A percentile compares a stretch with the other conserved stretches of the same genome.
Conservation (phyloP, 1,140 invertebrate species). For the Reticulitermes speratus region DNA sequence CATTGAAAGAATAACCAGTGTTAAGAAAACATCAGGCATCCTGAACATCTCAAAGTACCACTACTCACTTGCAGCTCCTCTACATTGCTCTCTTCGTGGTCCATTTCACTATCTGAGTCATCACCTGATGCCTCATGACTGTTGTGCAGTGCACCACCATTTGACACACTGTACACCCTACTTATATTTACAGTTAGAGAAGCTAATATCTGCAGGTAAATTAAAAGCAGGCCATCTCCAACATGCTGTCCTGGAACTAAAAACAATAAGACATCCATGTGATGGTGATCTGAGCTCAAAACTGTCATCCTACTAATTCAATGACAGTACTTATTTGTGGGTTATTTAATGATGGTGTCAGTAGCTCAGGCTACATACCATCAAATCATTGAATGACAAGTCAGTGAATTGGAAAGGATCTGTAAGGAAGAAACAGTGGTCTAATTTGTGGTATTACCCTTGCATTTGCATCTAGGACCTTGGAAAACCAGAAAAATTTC, state of each 20-base stretch:
- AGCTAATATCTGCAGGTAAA: slow-evolving; percentile 50
- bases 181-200: slow-evolving; percentile 42
- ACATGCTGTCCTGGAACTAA: slow-evolving; percentile 38
- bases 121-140: slow-evolving; percentile 39
- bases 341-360: too few relatives aligned
- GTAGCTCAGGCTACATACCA: too few relatives aligned
- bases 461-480: too few relatives aligned
- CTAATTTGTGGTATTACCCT: too few relatives aligned
- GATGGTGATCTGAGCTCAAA: too few relatives aligned
- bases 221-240: slow-evolving; percentile 40
- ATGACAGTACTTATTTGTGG: too few relatives aligned
- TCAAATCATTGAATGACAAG: too few relatives aligned
- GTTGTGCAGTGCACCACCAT: neutral
- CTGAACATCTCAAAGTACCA: neutral
- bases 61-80: slow-evolving; percentile 27
- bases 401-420: too few relatives aligned
- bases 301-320: too few relatives aligned
- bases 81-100: slow-evolving; percentile 37
- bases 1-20: too few relatives aligned
- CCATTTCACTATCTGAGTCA: slow-evolving; percentile 45
- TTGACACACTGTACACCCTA: slow-evolving; percentile 30
- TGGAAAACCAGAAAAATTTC: too few relatives aligned
- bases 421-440: too few relatives aligned
- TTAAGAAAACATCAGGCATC: neutral
- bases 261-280: neutral